Conservation (phyloP, 2,113 vertebrate species). For the Cromileptes altivelis region DNA sequence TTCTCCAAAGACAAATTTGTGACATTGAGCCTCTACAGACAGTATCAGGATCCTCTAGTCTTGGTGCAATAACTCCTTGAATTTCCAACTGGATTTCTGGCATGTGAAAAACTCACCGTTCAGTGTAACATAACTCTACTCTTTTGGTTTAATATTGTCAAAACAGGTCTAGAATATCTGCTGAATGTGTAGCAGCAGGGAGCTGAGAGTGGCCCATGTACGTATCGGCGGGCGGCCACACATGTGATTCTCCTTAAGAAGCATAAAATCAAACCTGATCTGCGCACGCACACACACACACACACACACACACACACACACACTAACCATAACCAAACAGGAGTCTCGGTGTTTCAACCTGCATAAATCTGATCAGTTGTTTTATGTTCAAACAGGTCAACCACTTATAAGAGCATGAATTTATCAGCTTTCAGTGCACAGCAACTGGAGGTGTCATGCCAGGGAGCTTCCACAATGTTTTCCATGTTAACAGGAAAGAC, state of each 20-base stretch:
- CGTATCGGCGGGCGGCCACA: constrained; percentile 14
- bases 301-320: constrained; percentile 5
- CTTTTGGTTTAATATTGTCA: constrained; percentile 29
- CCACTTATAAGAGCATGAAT: constrained; percentile 65
- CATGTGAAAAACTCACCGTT: constrained; percentile 19
- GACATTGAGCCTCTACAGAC: background rate
- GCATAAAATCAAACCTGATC: constrained; percentile 51
- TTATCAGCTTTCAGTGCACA: constrained; percentile 65
- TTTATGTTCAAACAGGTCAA: constrained; percentile 64
- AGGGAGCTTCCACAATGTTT: constrained; percentile 23
- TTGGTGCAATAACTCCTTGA: too few relatives aligned
- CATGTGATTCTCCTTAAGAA: constrained; percentile 45
- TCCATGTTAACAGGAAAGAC: constrained; percentile 13
- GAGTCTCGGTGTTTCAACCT: constrained; percentile 41
- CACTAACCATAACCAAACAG: constrained; percentile 34
- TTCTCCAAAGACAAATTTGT: background rate
- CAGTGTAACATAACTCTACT: constrained; percentile 43
- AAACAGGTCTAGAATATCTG: constrained; percentile 41
- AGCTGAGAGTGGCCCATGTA: constrained; percentile 24
- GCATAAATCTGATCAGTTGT: constrained; percentile 64
- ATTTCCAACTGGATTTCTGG: constrained; percentile 1
- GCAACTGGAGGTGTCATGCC: constrained; percentile 24
- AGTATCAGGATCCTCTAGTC: background rate
- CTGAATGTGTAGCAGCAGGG: constrained; percentile 21
- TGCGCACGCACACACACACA: constrained; percentile 33